phyloP scores from a whole-genome alignment of 2,888 invertebrate species.

The Yponomeuta malinellus region DNA sequence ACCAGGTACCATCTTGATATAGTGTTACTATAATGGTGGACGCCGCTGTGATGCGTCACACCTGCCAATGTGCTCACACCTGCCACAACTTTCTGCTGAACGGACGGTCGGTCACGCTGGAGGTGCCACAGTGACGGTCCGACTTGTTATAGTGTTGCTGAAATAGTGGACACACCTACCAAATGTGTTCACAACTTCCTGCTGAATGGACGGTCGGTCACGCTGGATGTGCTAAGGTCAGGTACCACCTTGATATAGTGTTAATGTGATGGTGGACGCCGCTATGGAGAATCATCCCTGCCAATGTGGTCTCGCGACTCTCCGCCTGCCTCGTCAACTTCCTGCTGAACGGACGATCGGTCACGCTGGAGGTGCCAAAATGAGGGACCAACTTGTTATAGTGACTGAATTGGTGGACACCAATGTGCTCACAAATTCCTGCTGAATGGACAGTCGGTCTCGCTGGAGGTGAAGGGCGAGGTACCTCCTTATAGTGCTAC shows the following conservation, averaged over 20 bases:
- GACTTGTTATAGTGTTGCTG: too few relatives aligned
- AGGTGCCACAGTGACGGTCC: too few relatives aligned
- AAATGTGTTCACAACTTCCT: conserved; percentile 41
- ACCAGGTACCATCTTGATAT: conserved; percentile 38
- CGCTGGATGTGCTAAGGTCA: conserved; percentile 90
- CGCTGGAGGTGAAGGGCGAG: conserved; percentile 84
- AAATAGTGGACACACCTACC: too few relatives aligned
- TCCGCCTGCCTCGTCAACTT: conserved; percentile 98
- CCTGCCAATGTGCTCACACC: too few relatives aligned
- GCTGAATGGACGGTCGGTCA: conserved; percentile 94
- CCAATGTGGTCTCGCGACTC: conserved; percentile 91
- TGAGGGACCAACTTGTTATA: too few relatives aligned
- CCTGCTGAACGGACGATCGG: conserved; percentile 94
- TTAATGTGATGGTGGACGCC: too few relatives aligned
- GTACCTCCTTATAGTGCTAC: conserved; percentile 15
- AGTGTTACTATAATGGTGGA: too few relatives aligned
- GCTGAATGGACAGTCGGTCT: conserved; percentile 94
- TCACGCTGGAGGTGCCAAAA: conserved; percentile 90
- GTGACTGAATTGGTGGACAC: too few relatives aligned
- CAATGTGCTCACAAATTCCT: conserved; percentile 81
- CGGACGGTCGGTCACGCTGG: too few relatives aligned
- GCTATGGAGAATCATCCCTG: background rate
- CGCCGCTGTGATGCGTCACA: too few relatives aligned
- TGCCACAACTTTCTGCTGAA: too few relatives aligned
- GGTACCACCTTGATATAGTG: conserved; percentile 18